phyloP scores from a whole-genome alignment of 2,113 vertebrate species.

The Channa argus region DNA sequence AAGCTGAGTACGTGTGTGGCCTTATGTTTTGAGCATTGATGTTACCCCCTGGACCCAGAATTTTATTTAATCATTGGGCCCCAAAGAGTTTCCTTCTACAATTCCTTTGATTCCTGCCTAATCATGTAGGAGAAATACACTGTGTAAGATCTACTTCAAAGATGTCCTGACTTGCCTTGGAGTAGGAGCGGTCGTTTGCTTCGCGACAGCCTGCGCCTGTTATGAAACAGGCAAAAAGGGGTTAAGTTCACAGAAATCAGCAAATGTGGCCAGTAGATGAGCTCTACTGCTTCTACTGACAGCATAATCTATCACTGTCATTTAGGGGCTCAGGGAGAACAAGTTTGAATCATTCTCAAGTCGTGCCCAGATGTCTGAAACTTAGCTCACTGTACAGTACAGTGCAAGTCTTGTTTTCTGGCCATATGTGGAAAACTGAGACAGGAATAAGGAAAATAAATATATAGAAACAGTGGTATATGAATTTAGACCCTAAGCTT shows the following conservation, averaged over 20 bases:
- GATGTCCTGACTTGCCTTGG: not conserved
- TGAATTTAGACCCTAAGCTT: too few species aligned
- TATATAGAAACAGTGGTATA: not conserved
- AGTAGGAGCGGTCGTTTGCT: not conserved
- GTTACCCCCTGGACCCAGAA: conserved; percentile 1
- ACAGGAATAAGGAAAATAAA: conserved; percentile 42
- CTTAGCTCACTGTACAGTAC: conserved; percentile 17
- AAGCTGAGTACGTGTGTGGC: conserved; percentile 17
- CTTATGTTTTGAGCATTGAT: conserved; percentile 14
- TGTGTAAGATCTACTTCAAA: not conserved
- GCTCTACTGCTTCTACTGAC: conserved; percentile 64
- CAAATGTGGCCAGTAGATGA: conserved; percentile 61
- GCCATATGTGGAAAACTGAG: conserved; percentile 13
- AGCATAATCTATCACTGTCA: conserved; percentile 68
- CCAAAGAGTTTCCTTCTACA: conserved; percentile 7
- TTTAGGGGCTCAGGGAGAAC: conserved; percentile 50
- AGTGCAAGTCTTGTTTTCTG: conserved; percentile 31
- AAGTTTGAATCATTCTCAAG: conserved; percentile 38
- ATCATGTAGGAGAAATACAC: conserved; percentile 1
- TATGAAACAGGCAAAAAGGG: conserved; percentile 19
- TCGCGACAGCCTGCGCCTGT: conserved; percentile 20
- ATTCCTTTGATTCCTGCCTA: not conserved
- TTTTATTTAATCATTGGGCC: conserved; percentile 35
- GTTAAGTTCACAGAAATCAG: conserved; percentile 46
- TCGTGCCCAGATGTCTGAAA: conserved; percentile 33